A percentile compares a stretch with the other conserved stretches of the same genome.
These are phyloP conservation scores for Scrobipalpa atriplicella DNA, from an alignment of 2,888 invertebrate genomes.

Conservation along the genomic window DNA sequence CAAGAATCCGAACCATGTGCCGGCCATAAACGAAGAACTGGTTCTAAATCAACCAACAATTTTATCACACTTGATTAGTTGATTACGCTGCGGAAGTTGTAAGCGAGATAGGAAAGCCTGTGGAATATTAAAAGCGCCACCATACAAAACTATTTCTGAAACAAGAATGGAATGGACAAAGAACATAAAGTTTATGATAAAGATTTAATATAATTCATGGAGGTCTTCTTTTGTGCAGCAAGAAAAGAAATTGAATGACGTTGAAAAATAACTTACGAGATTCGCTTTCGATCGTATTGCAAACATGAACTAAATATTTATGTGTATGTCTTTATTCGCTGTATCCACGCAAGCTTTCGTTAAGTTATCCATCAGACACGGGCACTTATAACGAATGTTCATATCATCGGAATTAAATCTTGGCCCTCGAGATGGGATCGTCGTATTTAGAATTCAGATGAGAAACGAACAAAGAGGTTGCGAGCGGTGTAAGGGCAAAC, in stretches of 20 bases:
- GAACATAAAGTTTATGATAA: constrained; percentile 13
- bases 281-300: constrained; percentile 55
- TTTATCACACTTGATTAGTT: constrained; percentile 21
- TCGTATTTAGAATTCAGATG: constrained; percentile 30
- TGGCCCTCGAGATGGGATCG: constrained; percentile 16
- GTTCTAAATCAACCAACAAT: constrained; percentile 21
- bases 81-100: constrained; percentile 16
- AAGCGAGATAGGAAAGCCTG: constrained; percentile 11
- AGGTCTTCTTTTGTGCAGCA: not conserved
- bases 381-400: constrained; percentile 38
- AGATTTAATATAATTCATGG: constrained; percentile 14
- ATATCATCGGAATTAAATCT: constrained; percentile 38
- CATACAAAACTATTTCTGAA: not conserved
- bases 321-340: constrained; percentile 53
- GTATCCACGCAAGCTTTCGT: constrained; percentile 49
- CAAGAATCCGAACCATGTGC: constrained; percentile 13
- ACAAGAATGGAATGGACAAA: not conserved
- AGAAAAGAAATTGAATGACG: constrained; percentile 54
- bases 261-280: constrained; percentile 65
- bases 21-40: constrained; percentile 12
- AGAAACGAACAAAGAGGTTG: constrained; percentile 14
- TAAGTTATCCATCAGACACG: constrained; percentile 39
- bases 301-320: constrained; percentile 67
- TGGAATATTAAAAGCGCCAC: not conserved
- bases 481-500: constrained; percentile 19